Base-by-base conservation (phyloP, 1,140 invertebrate genomes). In the Tribolium madens region DNA sequence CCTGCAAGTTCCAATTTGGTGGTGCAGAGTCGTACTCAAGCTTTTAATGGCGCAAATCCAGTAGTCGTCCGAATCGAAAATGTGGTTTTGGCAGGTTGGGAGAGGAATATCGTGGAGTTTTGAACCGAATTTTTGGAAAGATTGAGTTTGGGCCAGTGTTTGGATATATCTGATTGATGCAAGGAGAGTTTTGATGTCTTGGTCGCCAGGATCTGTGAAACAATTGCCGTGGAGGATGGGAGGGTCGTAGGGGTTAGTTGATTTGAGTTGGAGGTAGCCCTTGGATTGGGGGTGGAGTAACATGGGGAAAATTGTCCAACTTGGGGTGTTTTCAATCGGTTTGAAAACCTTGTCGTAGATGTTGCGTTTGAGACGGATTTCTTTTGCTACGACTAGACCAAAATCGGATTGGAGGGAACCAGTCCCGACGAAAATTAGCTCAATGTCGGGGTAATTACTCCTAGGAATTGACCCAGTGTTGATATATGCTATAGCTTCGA, bases 251-350 rank as follows among this genome's bases (percentile, higher is more conserved):
- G 95, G 95, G 87, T 97, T 90, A 5, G 87, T 91, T 6, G 90
- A 90, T 76, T 85, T 87, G 0, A 96, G 84, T 76, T 86, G 88
- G 0, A 96, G 75, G 13, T 88, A 88, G 1, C 95, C 95, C 68
- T 89, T 87, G 0, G 92, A 94, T 83, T 92, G 89, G 0, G 95
- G 94, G 83, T 92, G 88, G 21, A 94, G 88, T 0, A 94, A 83
- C 85, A 94, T 92, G 0, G 93, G 91, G 79, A 93, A 86, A 6
- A 94, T 87, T 0, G 90, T 89, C 81, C 76, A 17, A 17, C 18
- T 14, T 1, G 75, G 68, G 2, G 47, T 71, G n/a, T 60, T 21
- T 21, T 76, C 75, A 2, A 76, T n/a, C 0, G 75, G 69, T 72
- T 76, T 42, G n/a, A 26, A 76, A 12, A 64, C 36, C 17, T 36